Percentiles rank a stretch among this genome's conserved stretches.
Evolutionary conservation across 1,140 invertebrate species (phyloP).

Genomic region (Drosophila tsacasi): DNA sequence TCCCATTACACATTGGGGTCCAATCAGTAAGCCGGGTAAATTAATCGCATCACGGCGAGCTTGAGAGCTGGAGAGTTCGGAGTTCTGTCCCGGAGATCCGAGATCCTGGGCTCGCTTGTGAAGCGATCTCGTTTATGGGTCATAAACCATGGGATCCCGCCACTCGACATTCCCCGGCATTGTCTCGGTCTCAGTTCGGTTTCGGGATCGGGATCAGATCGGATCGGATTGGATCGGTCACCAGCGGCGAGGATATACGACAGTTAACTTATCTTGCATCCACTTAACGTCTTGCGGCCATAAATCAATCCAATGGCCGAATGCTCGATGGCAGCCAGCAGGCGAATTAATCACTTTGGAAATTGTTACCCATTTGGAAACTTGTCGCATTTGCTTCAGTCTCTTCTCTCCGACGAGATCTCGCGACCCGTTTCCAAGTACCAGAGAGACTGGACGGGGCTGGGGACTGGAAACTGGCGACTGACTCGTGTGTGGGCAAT

Average conservation of each 20-base stretch:
- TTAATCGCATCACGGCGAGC: slow-evolving; percentile 69
- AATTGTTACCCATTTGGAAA: slow-evolving; percentile 84
- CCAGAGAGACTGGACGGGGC: slow-evolving; percentile 4
- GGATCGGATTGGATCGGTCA: slow-evolving; percentile 58
- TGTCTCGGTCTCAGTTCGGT: slow-evolving; percentile 45
- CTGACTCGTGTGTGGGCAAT: slow-evolving; percentile 72
- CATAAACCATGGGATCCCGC: slow-evolving; percentile 74
- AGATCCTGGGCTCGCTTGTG: slow-evolving; percentile 71
- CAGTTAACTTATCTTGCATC: slow-evolving; percentile 84
- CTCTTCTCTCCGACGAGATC: background rate
- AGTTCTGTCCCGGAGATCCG: slow-evolving; percentile 7
- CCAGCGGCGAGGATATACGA: slow-evolving; percentile 81
- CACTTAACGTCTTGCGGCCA: slow-evolving; percentile 82
- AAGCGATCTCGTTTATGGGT: slow-evolving; percentile 80
- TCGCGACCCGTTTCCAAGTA: slow-evolving; percentile 37
- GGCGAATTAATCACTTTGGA: slow-evolving; percentile 84
- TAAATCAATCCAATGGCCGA: slow-evolving; percentile 83
- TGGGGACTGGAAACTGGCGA: slow-evolving; percentile 7
- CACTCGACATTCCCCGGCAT: slow-evolving; percentile 54
- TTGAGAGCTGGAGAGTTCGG: slow-evolving; percentile 10
- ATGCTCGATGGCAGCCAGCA: slow-evolving; percentile 79
- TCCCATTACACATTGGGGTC: slow-evolving; percentile 67
- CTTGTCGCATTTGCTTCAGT: slow-evolving; percentile 79
- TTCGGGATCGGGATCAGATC: slow-evolving; percentile 6
- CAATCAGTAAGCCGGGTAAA: slow-evolving; percentile 78